Evolutionary conservation across 2,797 vertebrate species (phyloP).

Genomic region (Uromys caudimaculatus): DNA sequence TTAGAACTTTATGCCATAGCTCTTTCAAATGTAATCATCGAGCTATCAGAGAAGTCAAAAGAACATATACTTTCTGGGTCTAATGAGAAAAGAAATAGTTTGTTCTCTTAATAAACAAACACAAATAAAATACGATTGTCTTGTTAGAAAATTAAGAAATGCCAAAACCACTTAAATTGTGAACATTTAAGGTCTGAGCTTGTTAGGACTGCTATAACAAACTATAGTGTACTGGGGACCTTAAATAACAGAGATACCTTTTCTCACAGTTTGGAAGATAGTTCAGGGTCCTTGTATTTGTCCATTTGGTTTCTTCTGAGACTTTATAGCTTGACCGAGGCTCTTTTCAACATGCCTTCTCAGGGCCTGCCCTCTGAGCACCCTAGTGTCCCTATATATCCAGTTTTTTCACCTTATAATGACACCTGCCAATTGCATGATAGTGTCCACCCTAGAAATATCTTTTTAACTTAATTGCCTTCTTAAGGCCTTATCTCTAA

Average conservation of each 20-base stretch:
- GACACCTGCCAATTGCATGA: not conserved
- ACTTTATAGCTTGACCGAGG: not conserved
- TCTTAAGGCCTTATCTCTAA: not conserved
- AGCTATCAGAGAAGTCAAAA: not conserved
- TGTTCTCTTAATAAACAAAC: not conserved
- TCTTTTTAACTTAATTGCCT: not conserved
- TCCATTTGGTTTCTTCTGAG: not conserved
- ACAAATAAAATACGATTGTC: not conserved
- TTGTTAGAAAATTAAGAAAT: not conserved
- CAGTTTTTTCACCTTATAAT: not conserved
- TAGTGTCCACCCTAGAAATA: not conserved
- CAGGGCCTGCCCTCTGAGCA: not conserved
- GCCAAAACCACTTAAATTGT: not conserved
- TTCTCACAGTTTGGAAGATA: not conserved
- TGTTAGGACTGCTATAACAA: not conserved
- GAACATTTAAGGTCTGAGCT: not conserved
- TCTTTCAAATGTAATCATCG: not conserved
- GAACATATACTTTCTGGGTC: not conserved
- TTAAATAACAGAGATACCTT: not conserved
- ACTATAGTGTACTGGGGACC: not conserved
- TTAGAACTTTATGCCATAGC: not conserved
- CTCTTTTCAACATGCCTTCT: too few species aligned
- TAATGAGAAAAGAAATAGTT: not conserved
- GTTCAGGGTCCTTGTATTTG: not conserved
- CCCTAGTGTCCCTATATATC: not conserved